These are phyloP conservation scores for Irena cyanogastra DNA, from an alignment of 2,113 vertebrate genomes.

Conservation along the genomic window DNA sequence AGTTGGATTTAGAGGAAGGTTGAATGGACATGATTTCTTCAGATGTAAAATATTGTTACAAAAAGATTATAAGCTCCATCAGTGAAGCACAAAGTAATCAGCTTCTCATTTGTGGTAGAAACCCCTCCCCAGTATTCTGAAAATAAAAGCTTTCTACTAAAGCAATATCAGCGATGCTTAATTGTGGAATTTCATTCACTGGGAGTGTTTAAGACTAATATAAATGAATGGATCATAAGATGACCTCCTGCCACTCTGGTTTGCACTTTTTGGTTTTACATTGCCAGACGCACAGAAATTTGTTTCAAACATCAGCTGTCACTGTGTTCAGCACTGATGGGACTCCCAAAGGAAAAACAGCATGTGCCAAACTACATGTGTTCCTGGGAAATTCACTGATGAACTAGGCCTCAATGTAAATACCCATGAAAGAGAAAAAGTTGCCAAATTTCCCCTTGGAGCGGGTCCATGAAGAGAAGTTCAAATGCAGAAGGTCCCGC, in stretches of 20 bases:
- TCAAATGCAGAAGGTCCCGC: neutral
- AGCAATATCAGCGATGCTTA: neutral
- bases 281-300: neutral
- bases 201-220: neutral
- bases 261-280: neutral
- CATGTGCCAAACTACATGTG: neutral
- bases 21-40: neutral
- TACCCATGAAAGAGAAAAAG: neutral
- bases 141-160: neutral
- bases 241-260: neutral
- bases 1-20: neutral
- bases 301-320: neutral
- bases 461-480: neutral
- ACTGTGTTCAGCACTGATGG: accelerated
- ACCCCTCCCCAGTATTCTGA: neutral
- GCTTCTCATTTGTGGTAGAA: neutral
- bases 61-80: neutral
- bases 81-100: neutral
- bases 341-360: neutral
- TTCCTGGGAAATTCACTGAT: neutral
- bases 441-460: neutral
- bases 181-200: neutral
- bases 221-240: neutral
- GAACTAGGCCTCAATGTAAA: neutral
- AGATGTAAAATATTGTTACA: neutral